Percentiles rank a stretch among this genome's conserved stretches.
These are phyloP conservation scores for Hypomesus transpacificus DNA, from an alignment of 2,113 vertebrate genomes.

Conservation along the genomic window DNA sequence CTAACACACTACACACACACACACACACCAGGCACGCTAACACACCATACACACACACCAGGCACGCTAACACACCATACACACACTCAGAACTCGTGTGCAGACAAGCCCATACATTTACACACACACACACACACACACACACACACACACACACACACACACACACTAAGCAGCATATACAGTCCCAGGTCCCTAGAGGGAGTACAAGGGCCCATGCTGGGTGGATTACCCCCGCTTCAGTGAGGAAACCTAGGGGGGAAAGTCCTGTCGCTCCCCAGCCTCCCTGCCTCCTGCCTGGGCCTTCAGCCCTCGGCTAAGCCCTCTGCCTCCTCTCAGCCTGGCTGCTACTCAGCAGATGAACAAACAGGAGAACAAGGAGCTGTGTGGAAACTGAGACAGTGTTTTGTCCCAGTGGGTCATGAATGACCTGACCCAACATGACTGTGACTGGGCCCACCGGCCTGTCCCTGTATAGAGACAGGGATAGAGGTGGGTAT, in stretches of 20 bases:
- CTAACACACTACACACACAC: conserved; percentile 18
- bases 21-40: not conserved
- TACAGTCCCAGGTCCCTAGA: conserved; percentile 23
- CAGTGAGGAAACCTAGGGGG: conserved; percentile 20
- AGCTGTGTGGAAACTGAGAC: conserved; percentile 13
- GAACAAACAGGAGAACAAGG: conserved; percentile 14
- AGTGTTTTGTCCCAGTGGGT: not conserved
- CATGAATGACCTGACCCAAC: not conserved
- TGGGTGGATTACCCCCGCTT: conserved; percentile 21
- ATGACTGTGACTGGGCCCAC: too few species aligned
- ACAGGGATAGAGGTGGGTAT: too few species aligned
- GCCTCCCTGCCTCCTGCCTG: conserved; percentile 37
- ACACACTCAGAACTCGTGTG: too few species aligned
- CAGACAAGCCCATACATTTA: not conserved
- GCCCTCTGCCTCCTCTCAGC: conserved; percentile 17
- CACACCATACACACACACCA: not conserved
- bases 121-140: conserved; percentile 15
- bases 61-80: not conserved
- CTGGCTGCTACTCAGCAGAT: conserved; percentile 27
- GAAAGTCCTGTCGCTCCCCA: conserved; percentile 20
- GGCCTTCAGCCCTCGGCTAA: conserved; percentile 33
- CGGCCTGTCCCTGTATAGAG: too few species aligned
- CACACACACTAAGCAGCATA: not conserved
- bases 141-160: conserved; percentile 13
- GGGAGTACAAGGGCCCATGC: conserved; percentile 22